Conservation (phyloP, 2,113 vertebrate species). For the Notarius lentiginosus region DNA sequence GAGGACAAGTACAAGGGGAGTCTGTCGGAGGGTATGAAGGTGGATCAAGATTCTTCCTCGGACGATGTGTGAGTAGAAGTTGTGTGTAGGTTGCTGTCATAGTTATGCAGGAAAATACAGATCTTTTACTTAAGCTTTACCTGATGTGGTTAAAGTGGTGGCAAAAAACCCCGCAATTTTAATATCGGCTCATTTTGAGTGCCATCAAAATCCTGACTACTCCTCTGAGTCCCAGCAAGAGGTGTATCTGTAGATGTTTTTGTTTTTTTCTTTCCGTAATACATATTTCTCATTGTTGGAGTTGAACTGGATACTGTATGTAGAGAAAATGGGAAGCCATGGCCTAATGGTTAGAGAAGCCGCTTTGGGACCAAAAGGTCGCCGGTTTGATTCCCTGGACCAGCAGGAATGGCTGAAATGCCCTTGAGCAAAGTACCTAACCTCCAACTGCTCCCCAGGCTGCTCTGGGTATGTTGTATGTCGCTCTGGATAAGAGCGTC, state of each 20-base stretch:
- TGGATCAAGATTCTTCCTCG: constrained; percentile 89
- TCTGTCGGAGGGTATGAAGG: constrained; percentile 97
- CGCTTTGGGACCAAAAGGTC: too few species aligned
- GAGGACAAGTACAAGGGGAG: constrained; percentile 99
- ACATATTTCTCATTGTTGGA: neutral
- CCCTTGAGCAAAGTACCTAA: too few species aligned
- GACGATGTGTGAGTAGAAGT: constrained; percentile 88
- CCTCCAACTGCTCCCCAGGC: too few species aligned
- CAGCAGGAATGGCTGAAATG: too few species aligned
- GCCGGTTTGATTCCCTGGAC: too few species aligned
- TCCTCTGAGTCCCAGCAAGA: neutral
- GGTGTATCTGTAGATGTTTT: neutral
- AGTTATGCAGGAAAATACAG: neutral
- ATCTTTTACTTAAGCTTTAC: neutral
- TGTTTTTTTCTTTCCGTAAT: neutral
- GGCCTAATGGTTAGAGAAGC: too few species aligned
- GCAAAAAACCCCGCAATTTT: neutral
- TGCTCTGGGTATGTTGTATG: too few species aligned
- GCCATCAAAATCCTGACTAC: neutral
- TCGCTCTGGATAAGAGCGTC: too few species aligned
- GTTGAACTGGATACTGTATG: too few species aligned
- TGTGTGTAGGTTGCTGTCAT: constrained; percentile 73
- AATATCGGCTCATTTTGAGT: neutral
- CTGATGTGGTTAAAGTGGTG: neutral
- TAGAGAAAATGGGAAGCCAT: too few species aligned